These are phyloP conservation scores for Erythrocercus mccallii DNA, from an alignment of 2,113 vertebrate genomes.

Conservation along the genomic window DNA sequence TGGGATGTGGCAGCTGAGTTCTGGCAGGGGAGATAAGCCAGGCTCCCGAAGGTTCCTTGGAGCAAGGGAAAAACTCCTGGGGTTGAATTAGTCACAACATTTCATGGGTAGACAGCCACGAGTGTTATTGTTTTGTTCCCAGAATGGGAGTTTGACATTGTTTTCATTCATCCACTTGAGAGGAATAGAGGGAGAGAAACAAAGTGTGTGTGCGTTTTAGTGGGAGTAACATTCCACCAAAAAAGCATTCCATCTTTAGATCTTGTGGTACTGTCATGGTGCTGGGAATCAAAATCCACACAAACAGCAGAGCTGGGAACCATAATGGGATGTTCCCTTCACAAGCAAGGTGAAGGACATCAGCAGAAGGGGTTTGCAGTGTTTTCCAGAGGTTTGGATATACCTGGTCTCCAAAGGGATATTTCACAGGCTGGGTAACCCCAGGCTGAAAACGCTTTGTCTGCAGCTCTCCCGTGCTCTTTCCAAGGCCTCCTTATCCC, in stretches of 20 bases:
- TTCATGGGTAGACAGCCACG: neutral
- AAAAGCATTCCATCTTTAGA: neutral
- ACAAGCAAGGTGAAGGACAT: neutral
- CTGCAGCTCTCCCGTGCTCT: neutral
- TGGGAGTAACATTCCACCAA: neutral
- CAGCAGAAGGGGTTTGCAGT: neutral
- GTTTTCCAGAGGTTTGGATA: neutral
- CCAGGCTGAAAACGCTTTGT: neutral
- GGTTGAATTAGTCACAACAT: neutral
- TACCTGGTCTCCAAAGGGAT: neutral
- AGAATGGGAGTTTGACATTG: neutral
- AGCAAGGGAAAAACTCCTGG: neutral
- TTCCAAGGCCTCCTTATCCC: neutral
- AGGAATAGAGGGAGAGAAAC: neutral
- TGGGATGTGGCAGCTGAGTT: neutral
- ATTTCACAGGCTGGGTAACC: neutral
- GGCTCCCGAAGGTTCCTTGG: neutral
- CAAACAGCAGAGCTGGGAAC: neutral
- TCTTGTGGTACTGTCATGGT: neutral
- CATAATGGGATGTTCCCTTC: neutral
- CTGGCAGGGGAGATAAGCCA: slow-evolving; percentile 18
- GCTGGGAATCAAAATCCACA: neutral
- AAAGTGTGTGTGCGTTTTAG: neutral
- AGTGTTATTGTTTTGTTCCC: neutral
- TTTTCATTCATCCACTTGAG: neutral